phyloP scores from a whole-genome alignment of 2,888 invertebrate species.

The Neria commutata region DNA sequence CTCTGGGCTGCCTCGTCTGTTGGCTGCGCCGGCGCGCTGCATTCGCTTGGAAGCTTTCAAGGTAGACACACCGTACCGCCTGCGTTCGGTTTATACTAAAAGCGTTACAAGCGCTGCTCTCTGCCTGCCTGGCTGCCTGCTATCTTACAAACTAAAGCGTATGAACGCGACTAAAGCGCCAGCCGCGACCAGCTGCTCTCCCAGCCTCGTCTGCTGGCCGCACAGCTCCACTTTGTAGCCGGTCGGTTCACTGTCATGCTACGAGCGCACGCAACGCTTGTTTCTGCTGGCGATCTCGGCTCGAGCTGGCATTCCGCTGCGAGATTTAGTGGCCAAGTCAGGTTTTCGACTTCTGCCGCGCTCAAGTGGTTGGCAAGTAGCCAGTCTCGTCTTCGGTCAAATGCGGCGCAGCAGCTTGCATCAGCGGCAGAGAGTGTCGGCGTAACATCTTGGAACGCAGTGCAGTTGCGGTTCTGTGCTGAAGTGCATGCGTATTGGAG shows the following conservation, averaged over 20 bases:
- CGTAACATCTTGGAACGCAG: no score
- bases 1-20: not conserved
- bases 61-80: slow-evolving; percentile 30
- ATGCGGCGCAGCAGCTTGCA: no score
- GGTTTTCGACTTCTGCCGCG: no score
- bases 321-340: no score
- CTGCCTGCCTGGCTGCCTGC: slow-evolving; percentile 37
- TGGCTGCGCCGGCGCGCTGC: slow-evolving; percentile 38
- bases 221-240: not conserved
- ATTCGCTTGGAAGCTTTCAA: slow-evolving; percentile 34
- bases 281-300: not conserved
- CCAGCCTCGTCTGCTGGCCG: slow-evolving; percentile 16
- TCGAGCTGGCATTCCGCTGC: no score
- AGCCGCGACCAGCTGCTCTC: slow-evolving; percentile 42
- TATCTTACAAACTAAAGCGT: slow-evolving; percentile 53
- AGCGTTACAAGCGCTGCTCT: not conserved
- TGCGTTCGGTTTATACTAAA: not conserved
- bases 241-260: no score
- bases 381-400: no score
- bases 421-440: no score
- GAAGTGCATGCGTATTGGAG: no score
- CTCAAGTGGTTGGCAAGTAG: no score
- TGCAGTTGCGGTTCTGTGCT: no score
- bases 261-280: not conserved
- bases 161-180: slow-evolving; percentile 50